A percentile compares a stretch with the other conserved stretches of the same genome.
phyloP scores from a whole-genome alignment of 2,113 vertebrate genomes.

The Urocynchramus pylzowi region DNA sequence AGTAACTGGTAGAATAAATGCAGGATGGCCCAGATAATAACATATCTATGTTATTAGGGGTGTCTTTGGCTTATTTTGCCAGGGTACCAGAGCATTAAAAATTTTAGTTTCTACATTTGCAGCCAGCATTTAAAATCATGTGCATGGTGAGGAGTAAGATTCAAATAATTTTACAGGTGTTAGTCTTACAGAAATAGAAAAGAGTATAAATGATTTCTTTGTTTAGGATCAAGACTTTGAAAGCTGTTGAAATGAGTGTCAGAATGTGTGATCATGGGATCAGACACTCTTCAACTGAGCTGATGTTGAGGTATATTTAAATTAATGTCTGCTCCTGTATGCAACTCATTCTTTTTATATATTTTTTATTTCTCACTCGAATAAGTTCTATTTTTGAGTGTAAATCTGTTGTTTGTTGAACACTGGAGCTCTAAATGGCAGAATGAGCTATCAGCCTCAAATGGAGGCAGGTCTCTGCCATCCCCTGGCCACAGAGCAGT shows the following conservation, averaged over 20 bases:
- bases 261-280: neutral
- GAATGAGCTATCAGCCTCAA: neutral
- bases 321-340: neutral
- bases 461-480: neutral
- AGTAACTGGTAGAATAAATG: neutral
- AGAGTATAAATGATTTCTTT: neutral
- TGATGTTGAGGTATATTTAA: neutral
- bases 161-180: neutral
- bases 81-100: neutral
- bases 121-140: neutral
- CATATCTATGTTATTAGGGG: neutral
- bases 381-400: neutral
- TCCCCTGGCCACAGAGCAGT: neutral
- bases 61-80: neutral
- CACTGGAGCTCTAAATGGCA: neutral
- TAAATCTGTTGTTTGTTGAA: neutral
- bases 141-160: neutral
- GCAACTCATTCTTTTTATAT: rapidly evolving
- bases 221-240: neutral
- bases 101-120: neutral
- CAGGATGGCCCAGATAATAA: neutral
- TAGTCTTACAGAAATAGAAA: neutral
- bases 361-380: neutral
- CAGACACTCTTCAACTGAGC: neutral
- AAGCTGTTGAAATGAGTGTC: neutral